Percentiles rank a stretch among this genome's conserved stretches.
Conservation (phyloP, 2,797 vertebrate species). For the Rhinoraja longicauda region DNA sequence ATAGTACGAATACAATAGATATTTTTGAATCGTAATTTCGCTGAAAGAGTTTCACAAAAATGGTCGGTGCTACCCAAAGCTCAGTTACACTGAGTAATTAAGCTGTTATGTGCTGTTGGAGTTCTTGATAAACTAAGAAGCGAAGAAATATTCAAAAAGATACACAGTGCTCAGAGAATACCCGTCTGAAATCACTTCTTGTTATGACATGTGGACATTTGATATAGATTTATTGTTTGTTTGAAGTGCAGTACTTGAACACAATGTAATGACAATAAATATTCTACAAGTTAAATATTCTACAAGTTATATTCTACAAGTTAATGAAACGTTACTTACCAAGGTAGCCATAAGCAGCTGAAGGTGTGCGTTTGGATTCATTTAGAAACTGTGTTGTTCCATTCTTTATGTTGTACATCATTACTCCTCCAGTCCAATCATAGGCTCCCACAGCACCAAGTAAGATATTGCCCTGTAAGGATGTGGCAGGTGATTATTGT, state of each 20-base stretch:
- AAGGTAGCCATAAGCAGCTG: conserved; percentile 58
- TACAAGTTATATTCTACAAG: not conserved
- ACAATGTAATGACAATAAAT: not conserved
- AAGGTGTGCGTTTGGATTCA: conserved; percentile 44
- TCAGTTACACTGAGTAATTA: not conserved
- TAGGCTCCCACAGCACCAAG: conserved; percentile 66
- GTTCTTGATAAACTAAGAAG: not conserved
- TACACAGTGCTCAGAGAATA: not conserved
- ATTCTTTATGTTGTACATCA: conserved; percentile 49
- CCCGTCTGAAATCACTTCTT: not conserved
- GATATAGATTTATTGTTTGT: not conserved
- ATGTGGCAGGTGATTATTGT: not conserved
- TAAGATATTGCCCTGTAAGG: conserved; percentile 54
- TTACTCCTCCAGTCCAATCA: conserved; percentile 66
- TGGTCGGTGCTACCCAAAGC: not conserved
- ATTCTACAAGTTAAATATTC: not conserved
- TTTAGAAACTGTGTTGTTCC: conserved; percentile 56
- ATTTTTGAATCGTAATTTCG: not conserved
- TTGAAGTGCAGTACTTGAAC: not conserved
- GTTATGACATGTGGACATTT: not conserved
- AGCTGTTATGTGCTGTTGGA: not conserved
- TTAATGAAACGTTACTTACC: conserved; percentile 49
- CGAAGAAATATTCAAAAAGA: not conserved
- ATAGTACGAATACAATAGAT: not conserved
- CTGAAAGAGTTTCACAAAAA: not conserved